Conservation (phyloP, 2,888 invertebrate species). For the Andrena minutula region DNA sequence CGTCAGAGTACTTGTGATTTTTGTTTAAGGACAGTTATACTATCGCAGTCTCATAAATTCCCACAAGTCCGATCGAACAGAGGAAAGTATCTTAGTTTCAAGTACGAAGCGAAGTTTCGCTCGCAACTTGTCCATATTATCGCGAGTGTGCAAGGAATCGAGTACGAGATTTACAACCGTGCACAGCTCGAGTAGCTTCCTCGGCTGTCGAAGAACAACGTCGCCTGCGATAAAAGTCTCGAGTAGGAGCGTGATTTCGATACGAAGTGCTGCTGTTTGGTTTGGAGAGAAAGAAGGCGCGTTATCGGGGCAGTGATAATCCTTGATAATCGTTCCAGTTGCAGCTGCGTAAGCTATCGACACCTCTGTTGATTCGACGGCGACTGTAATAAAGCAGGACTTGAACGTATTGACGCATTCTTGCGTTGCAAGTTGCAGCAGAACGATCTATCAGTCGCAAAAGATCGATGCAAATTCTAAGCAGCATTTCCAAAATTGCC, state of each 20-base stretch:
- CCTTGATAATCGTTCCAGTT: constrained; percentile 44
- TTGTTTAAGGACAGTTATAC: too few species aligned
- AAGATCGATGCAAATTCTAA: constrained; percentile 17
- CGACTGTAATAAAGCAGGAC: too few species aligned
- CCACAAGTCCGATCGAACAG: background rate
- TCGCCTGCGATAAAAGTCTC: constrained; percentile 3
- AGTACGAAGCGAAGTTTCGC: background rate
- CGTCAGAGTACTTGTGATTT: too few species aligned
- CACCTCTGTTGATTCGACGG: too few species aligned
- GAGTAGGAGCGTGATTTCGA: background rate
- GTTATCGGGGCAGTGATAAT: constrained; percentile 50
- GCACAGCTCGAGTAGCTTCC: background rate
- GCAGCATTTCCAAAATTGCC: constrained; percentile 8
- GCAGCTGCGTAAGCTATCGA: constrained; percentile 27
- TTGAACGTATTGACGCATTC: too few species aligned
- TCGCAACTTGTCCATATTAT: background rate
- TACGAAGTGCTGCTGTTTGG: constrained; percentile 5
- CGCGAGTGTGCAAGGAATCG: background rate
- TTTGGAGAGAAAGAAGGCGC: constrained; percentile 14
- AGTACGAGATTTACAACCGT: background rate
- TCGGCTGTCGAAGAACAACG: background rate
- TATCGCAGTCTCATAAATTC: too few species aligned
- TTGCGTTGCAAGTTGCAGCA: background rate
- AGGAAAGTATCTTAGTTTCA: background rate
- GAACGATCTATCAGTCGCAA: background rate